phyloP scores from a whole-genome alignment of 2,113 vertebrate species.

The Orientallactaga bullata region DNA sequence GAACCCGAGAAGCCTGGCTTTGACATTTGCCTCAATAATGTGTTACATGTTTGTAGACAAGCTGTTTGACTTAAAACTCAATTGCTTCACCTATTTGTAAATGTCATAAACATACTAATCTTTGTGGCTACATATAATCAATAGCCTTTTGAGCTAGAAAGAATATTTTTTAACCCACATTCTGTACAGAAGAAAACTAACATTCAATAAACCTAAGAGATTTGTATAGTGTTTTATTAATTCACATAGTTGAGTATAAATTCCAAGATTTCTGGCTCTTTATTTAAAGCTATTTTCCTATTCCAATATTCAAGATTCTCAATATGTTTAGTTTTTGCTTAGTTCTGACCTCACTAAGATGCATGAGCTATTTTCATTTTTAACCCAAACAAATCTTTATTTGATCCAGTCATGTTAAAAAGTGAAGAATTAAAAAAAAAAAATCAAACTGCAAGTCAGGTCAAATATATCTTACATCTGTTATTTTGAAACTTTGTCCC shows the following conservation, averaged over 20 bases:
- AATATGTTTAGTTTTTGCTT: conserved; percentile 15
- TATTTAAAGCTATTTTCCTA: neutral
- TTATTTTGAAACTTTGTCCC: conserved; percentile 37
- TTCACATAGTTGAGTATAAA: neutral
- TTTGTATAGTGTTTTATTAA: neutral
- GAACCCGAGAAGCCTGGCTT: neutral
- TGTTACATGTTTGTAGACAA: neutral
- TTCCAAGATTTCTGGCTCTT: conserved; percentile 27
- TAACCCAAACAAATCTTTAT: conserved; percentile 51
- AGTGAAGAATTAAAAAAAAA: conserved; percentile 10
- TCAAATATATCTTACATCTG: conserved; percentile 9
- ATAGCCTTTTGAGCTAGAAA: conserved; percentile 37
- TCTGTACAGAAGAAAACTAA: neutral
- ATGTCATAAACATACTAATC: neutral
- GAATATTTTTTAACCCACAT: neutral
- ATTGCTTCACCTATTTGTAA: neutral
- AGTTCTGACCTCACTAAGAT: conserved; percentile 32
- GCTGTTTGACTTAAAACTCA: conserved; percentile 30
- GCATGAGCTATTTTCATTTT: conserved; percentile 46
- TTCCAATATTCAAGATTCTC: conserved; percentile 23
- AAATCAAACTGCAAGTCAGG: neutral
- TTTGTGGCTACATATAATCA: conserved; percentile 33
- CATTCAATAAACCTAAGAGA: conserved; percentile 1
- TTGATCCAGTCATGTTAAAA: conserved; percentile 54
- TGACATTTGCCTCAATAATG: neutral